Conservation (phyloP, 23 tunicate genomes). For the Ciona savignyi region DNA sequence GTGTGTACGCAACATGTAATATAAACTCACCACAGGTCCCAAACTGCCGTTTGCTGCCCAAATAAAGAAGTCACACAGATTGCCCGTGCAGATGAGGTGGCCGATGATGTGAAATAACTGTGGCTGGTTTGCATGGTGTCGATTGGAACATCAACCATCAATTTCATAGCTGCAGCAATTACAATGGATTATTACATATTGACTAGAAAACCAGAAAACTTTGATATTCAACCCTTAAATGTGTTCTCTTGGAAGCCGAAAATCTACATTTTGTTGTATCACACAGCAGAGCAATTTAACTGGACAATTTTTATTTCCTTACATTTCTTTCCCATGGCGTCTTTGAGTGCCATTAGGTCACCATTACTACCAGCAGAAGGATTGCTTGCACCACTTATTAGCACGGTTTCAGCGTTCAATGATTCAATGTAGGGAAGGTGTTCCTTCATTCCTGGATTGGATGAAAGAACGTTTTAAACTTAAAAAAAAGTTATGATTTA, state of each 20-base stretch:
- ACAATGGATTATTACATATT: background rate
- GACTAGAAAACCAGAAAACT: too few relatives aligned
- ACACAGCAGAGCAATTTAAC: too few relatives aligned
- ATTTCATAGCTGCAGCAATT: conserved; percentile 5
- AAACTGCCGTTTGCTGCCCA: too few relatives aligned
- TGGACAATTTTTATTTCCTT: too few relatives aligned
- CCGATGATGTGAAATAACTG: background rate
- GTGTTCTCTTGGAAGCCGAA: too few relatives aligned
- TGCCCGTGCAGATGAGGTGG: background rate
- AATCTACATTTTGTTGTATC: too few relatives aligned
- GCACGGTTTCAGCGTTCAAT: conserved; percentile 10
- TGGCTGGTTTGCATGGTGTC: background rate
- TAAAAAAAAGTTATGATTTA: too few relatives aligned
- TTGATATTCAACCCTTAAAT: too few relatives aligned
- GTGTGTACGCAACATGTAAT: too few relatives aligned
- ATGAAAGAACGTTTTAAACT: too few relatives aligned
- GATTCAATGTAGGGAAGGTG: conserved; percentile 16
- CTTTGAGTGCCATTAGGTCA: background rate
- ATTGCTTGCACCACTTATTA: background rate
- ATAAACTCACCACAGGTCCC: too few relatives aligned
- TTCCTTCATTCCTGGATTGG: too few relatives aligned
- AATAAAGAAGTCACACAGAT: conserved; percentile 14
- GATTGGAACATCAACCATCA: conserved; percentile 7
- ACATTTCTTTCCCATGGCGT: background rate
- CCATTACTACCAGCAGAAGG: conserved; percentile 4